These are phyloP conservation scores for Camptogramma bilineatum DNA, from an alignment of 2,888 invertebrate species.

Conservation along the genomic window DNA sequence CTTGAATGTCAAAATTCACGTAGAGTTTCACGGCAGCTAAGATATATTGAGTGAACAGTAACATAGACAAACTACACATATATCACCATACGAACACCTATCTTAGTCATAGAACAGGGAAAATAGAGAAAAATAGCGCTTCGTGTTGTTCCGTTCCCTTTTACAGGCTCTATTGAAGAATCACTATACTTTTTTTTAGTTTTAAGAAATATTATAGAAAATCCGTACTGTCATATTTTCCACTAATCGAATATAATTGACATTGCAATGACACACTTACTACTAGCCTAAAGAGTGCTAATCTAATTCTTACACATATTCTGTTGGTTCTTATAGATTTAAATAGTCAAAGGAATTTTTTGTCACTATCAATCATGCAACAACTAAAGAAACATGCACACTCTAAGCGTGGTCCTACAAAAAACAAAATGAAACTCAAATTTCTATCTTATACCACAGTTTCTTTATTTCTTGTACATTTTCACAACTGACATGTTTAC, in stretches of 20 bases:
- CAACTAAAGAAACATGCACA: conserved; percentile 73
- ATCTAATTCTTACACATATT: conserved; percentile 76
- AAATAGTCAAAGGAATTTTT: conserved; percentile 55
- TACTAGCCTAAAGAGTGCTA: conserved; percentile 83
- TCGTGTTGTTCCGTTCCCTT: conserved; percentile 56
- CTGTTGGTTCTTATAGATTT: conserved; percentile 72
- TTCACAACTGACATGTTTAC: conserved; percentile 75
- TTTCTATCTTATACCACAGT: conserved; percentile 73
- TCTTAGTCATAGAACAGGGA: conserved; percentile 61
- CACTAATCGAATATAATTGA: conserved; percentile 85
- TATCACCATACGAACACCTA: conserved; percentile 72
- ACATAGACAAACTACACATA: conserved; percentile 62
- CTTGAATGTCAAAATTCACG: not conserved
- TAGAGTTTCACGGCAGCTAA: not conserved
- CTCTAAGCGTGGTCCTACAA: conserved; percentile 63
- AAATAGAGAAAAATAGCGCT: conserved; percentile 59
- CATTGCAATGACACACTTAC: conserved; percentile 84
- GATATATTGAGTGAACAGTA: conserved; percentile 59
- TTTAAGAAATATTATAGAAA: conserved; percentile 76
- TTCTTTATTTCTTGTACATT: conserved; percentile 81
- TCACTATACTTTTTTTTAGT: conserved; percentile 53
- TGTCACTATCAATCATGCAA: conserved; percentile 63
- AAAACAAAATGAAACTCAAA: conserved; percentile 74
- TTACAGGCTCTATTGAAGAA: conserved; percentile 58
- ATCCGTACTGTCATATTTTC: conserved; percentile 73